phyloP scores from a whole-genome alignment of 2,888 invertebrate species.

The Oligia latruncula region DNA sequence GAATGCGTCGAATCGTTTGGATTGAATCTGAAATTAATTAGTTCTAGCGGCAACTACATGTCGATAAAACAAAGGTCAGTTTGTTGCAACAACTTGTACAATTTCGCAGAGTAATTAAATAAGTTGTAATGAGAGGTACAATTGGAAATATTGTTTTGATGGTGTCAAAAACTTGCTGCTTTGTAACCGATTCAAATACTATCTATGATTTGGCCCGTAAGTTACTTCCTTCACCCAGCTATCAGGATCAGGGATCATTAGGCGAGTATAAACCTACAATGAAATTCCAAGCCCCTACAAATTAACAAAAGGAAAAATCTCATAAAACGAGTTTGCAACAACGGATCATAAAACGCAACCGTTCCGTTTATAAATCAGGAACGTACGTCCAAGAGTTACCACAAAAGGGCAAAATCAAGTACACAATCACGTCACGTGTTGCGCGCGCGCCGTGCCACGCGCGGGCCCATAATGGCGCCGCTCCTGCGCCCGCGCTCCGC shows the following conservation, averaged over 20 bases:
- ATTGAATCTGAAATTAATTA: constrained; percentile 26
- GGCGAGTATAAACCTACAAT: background rate
- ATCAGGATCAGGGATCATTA: constrained; percentile 15
- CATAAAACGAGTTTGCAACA: constrained; percentile 57
- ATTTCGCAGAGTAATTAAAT: constrained; percentile 12
- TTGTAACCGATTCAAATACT: background rate
- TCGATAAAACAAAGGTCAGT: constrained; percentile 1
- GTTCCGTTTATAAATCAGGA: constrained; percentile 68
- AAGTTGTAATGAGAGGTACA: background rate
- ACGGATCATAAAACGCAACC: constrained; percentile 62
- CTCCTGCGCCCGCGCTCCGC: constrained; percentile 74
- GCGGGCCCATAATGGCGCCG: constrained; percentile 75
- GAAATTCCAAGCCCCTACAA: constrained; percentile 15
- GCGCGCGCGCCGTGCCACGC: constrained; percentile 86
- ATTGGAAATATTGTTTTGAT: background rate
- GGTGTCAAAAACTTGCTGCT: background rate
- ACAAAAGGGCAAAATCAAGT: constrained; percentile 85
- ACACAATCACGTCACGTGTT: constrained; percentile 86
- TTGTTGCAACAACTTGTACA: constrained; percentile 5
- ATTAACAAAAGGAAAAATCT: constrained; percentile 37
- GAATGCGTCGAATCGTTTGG: constrained; percentile 4
- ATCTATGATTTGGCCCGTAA: background rate
- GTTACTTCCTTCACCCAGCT: background rate
- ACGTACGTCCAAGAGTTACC: constrained; percentile 74
- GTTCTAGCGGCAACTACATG: background rate